These are phyloP conservation scores for Trachythela sp. DNA, from an alignment of 64 coral and sea anemone genomes.

Conservation along the genomic window DNA sequence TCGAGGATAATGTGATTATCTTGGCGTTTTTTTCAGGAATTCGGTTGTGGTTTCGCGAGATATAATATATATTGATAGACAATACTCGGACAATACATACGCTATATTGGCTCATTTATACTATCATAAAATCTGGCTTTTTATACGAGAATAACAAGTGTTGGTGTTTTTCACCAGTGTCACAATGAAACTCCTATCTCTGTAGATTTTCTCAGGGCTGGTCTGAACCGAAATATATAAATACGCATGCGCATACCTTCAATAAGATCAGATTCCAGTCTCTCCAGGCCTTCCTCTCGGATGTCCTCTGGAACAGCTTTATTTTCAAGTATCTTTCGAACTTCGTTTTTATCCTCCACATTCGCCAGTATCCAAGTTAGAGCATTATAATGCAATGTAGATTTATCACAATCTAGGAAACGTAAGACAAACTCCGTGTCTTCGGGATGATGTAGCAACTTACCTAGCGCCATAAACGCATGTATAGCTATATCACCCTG, in stretches of 20 bases:
- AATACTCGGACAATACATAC: too few relatives aligned
- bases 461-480: slow-evolving; percentile 83
- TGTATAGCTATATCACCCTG: slow-evolving; percentile 79
- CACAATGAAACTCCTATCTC: too few relatives aligned
- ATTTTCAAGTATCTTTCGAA: slow-evolving; percentile 71
- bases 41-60: too few relatives aligned
- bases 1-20: too few relatives aligned
- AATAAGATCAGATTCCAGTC: slow-evolving; percentile 19
- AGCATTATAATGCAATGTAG: slow-evolving; percentile 85
- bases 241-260: background rate
- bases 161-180: too few relatives aligned
- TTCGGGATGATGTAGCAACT: slow-evolving; percentile 71
- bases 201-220: too few relatives aligned
- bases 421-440: slow-evolving; percentile 87
- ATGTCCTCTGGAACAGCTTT: slow-evolving; percentile 79
- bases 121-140: too few relatives aligned
- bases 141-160: too few relatives aligned
- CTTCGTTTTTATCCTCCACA: slow-evolving; percentile 73
- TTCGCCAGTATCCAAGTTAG: slow-evolving; percentile 90
- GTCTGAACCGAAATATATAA: too few relatives aligned
- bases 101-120: too few relatives aligned
- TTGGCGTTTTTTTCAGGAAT: too few relatives aligned
- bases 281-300: slow-evolving; percentile 71
- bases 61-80: too few relatives aligned
- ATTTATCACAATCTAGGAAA: slow-evolving; percentile 90